Evolutionary conservation across 1,140 invertebrate species (phyloP), one percentile per base, ranked within the genome.

Genomic region (Phocides pigmalion): DNA sequence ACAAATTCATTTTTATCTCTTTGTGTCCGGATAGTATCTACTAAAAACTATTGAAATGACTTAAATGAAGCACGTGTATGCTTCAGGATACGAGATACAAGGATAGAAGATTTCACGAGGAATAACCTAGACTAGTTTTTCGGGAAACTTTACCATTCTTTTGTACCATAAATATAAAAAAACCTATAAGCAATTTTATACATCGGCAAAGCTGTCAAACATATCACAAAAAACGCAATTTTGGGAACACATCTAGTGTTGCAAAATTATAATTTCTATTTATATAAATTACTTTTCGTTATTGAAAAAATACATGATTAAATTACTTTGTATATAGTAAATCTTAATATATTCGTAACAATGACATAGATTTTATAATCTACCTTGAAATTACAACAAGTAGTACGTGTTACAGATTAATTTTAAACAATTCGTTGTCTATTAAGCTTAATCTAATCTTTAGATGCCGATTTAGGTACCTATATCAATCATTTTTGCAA

Each of bases 311-410:
- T 32, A n/a, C 8, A 35, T 35, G n/a, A 58, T n/a, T 16, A 11
- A 14, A 25, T 46, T 32, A 39, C 14, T 25, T 25, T 42, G 32
- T 16, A 25, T 42, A 28, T 28, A 28, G 6, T 28, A 28, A 28
- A 54, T 54, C 35, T 22, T 58, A 58, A 58, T 58, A 44, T 58
- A 58, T 58, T 58, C 54, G 15, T 58, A 58, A 58, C 41, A 46
- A 58, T 58, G 41, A 58, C 54, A 58, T 46, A 58, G 35, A 58
- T 56, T 56, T 56, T 16, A 56, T 46, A 32, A 44, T 46, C 3
- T 19, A 46, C 54, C 54, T 58, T 58, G 54, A 46, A 58, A 44
- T 19, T 19, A 11, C 46, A 42, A 16, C 25, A 41, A 54, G 15
- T 35, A 51, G n/a, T n/a, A 3, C 15, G 39, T 4, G 39, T 17